Evolutionary conservation across 2,797 vertebrate species (phyloP).

Genomic region (Chloroceryle inda): DNA sequence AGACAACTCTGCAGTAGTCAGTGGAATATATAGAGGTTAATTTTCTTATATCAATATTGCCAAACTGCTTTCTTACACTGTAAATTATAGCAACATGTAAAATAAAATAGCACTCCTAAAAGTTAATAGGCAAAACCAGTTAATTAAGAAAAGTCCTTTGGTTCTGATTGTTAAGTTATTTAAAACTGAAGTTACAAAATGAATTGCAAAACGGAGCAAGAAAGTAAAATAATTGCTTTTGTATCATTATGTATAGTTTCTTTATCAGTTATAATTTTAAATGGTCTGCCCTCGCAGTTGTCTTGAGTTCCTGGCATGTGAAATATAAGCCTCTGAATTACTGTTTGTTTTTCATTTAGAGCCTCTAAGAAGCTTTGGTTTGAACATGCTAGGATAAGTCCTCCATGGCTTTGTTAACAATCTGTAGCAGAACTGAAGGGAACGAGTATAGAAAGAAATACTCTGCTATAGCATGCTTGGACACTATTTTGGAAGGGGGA

Average conservation of each 20-base stretch:
- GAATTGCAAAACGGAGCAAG: neutral
- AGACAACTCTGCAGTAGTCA: neutral
- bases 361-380: neutral
- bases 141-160: neutral
- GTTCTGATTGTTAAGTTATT: neutral
- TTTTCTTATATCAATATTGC: neutral
- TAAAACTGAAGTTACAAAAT: neutral
- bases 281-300: neutral
- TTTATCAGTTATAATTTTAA: neutral
- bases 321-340: neutral
- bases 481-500: neutral
- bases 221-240: neutral
- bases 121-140: neutral
- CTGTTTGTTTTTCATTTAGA: neutral
- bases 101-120: neutral
- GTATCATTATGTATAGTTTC: neutral
- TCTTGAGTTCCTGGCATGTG: neutral
- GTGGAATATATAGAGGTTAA: neutral
- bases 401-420: neutral
- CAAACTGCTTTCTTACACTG: neutral
- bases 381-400: neutral
- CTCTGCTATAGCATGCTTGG: neutral
- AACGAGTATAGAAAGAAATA: neutral
- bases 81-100: neutral
- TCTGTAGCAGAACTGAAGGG: neutral